Percentiles rank a stretch among this genome's conserved stretches.
phyloP scores from a whole-genome alignment of 2,888 invertebrate species.

The Aethes cnicana region DNA sequence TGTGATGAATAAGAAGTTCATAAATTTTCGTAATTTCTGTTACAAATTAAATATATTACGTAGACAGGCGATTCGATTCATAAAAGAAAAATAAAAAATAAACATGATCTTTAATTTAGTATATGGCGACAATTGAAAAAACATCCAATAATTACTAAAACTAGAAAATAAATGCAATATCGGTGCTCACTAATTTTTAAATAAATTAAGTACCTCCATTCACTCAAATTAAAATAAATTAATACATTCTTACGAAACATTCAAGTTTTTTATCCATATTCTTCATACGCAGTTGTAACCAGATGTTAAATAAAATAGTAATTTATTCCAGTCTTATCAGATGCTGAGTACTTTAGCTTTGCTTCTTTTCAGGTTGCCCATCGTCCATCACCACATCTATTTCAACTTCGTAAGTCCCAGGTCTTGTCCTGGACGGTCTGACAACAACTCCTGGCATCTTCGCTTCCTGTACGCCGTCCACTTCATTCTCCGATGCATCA shows the following conservation, averaged over 20 bases:
- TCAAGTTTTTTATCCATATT: background rate
- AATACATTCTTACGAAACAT: background rate
- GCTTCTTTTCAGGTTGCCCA: constrained; percentile 60
- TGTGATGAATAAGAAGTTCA: too few relatives aligned
- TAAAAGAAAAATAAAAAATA: too few relatives aligned
- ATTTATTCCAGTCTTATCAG: too few relatives aligned
- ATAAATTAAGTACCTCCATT: constrained; percentile 23
- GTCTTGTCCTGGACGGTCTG: constrained; percentile 63
- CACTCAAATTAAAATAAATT: constrained; percentile 23
- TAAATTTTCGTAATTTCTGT: too few relatives aligned
- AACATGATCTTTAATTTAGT: constrained; percentile 51
- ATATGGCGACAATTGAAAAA: constrained; percentile 68
- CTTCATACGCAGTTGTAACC: too few relatives aligned
- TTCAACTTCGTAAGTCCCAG: constrained; percentile 70
- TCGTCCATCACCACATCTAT: constrained; percentile 72
- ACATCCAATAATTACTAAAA: constrained; percentile 36
- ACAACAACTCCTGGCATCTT: constrained; percentile 68
- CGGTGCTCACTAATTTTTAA: constrained; percentile 31
- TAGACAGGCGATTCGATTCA: too few relatives aligned
- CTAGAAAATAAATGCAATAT: constrained; percentile 46
- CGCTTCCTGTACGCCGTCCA: constrained; percentile 70
- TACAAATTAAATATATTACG: too few relatives aligned
- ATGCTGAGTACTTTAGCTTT: constrained; percentile 21
- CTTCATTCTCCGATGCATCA: constrained; percentile 72
- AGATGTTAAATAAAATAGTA: too few relatives aligned